Conservation (phyloP, 1,140 invertebrate species). For the Sweltsa coloradensis region DNA sequence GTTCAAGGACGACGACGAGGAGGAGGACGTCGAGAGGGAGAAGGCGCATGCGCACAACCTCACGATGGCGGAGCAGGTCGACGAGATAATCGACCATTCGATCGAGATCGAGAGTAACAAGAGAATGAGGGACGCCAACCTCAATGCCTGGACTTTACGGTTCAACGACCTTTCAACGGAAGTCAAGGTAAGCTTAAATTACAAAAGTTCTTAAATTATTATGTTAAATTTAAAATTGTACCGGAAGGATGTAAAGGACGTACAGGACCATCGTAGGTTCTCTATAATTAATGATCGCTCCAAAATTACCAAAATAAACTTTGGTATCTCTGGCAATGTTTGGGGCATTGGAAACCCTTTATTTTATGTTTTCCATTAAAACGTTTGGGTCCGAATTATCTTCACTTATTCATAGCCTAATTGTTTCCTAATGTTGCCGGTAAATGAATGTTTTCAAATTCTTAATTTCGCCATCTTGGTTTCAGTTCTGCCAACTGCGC, state of each 20-base stretch:
- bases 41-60: conserved; percentile 12
- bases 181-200: conserved; percentile 39
- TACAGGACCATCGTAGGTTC: too few relatives aligned
- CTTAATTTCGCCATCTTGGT: conserved; percentile 17
- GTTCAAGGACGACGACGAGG: conserved; percentile 32
- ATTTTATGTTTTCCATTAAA: too few relatives aligned
- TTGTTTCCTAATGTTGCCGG: not conserved
- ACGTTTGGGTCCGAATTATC: too few relatives aligned
- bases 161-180: conserved; percentile 67
- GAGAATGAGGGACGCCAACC: conserved; percentile 75
- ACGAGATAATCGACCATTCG: conserved; percentile 75
- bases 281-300: too few relatives aligned
- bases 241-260: too few relatives aligned
- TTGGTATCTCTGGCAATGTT: too few relatives aligned
- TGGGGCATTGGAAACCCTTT: too few relatives aligned
- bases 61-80: conserved; percentile 51
- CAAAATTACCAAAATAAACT: too few relatives aligned
- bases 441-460: conserved; percentile 1
- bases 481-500: conserved; percentile 70
- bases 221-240: too few relatives aligned
- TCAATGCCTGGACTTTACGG: conserved; percentile 71
- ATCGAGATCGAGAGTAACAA: conserved; percentile 91
- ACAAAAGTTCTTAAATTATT: not conserved
- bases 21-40: conserved; percentile 18
- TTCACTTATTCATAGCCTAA: too few relatives aligned